Percentiles rank a stretch among this genome's conserved stretches.
Evolutionary conservation across 2,797 vertebrate species (phyloP).

Genomic region (Sebastes minor): DNA sequence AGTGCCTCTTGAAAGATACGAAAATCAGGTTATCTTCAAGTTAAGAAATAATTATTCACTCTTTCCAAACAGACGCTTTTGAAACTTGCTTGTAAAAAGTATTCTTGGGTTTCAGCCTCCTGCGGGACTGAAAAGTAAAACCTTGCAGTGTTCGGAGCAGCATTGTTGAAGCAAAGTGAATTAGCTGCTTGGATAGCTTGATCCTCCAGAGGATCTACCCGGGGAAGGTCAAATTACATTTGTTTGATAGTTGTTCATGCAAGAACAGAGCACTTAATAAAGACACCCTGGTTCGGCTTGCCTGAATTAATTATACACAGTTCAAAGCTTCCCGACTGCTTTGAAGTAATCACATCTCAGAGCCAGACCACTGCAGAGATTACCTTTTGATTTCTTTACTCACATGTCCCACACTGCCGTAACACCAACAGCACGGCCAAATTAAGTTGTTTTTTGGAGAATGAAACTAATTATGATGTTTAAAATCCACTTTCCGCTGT

Average conservation of each 20-base stretch:
- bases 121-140: conserved; percentile 23
- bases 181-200: conserved; percentile 52
- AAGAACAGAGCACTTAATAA: conserved; percentile 61
- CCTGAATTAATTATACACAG: conserved; percentile 64
- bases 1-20: not conserved
- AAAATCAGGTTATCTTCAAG: not conserved
- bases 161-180: conserved; percentile 49
- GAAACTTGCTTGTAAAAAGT: not conserved
- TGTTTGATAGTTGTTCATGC: conserved; percentile 63
- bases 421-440: not conserved
- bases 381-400: conserved; percentile 39
- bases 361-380: conserved; percentile 44
- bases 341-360: conserved; percentile 60
- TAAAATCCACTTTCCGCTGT: not conserved
- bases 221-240: conserved; percentile 63
- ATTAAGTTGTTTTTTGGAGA: conserved; percentile 4
- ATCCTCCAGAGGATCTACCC: conserved; percentile 53
- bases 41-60: not conserved
- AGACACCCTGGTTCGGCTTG: conserved; percentile 61
- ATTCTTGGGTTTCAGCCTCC: conserved; percentile 21
- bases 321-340: conserved; percentile 62
- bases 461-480: not conserved
- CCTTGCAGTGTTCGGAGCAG: conserved; percentile 7
- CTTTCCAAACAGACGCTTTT: not conserved
- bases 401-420: not conserved